Conservation (phyloP, 2,113 vertebrate genomes). For the Nibea coibor region DNA sequence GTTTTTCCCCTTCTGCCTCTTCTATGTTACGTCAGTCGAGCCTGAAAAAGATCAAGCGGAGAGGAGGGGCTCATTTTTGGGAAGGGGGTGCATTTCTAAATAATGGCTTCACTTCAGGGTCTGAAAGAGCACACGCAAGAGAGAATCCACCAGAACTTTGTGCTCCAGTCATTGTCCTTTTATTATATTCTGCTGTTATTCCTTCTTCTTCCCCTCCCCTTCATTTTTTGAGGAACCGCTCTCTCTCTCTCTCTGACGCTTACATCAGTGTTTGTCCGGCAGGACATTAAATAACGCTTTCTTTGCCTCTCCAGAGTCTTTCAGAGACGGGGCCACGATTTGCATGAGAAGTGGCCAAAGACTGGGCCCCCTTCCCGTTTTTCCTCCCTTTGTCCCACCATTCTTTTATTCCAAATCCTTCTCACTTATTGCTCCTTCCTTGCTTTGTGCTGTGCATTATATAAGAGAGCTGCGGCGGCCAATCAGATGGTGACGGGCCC, state of each 20-base stretch:
- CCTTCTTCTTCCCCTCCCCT: not conserved
- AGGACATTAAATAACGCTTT: constrained; percentile 7
- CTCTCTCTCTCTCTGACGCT: not conserved
- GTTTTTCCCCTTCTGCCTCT: constrained; percentile 9
- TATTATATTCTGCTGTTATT: not conserved
- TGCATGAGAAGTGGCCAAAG: constrained; percentile 62
- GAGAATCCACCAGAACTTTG: constrained; percentile 4
- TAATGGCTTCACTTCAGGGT: constrained; percentile 34
- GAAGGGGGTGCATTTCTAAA: constrained; percentile 32
- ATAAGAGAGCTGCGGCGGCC: constrained; percentile 45
- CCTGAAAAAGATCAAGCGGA: constrained; percentile 8
- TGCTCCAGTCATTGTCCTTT: constrained; percentile 10
- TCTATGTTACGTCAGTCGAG: constrained; percentile 18
- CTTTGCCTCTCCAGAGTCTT: constrained; percentile 36
- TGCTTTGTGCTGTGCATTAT: constrained; percentile 51
- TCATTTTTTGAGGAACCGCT: not conserved
- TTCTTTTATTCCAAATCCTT: constrained; percentile 61
- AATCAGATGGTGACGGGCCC: constrained; percentile 2
- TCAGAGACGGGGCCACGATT: constrained; percentile 38
- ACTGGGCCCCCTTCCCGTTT: constrained; percentile 46
- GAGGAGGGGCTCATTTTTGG: constrained; percentile 19
- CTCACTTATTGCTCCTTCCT: constrained; percentile 51
- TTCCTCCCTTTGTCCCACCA: constrained; percentile 49
- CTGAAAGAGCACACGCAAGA: constrained; percentile 5
- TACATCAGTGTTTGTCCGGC: not conserved